Base-by-base conservation (phyloP, 1,140 invertebrate species). In the Drosophila quadrilineata region DNA sequence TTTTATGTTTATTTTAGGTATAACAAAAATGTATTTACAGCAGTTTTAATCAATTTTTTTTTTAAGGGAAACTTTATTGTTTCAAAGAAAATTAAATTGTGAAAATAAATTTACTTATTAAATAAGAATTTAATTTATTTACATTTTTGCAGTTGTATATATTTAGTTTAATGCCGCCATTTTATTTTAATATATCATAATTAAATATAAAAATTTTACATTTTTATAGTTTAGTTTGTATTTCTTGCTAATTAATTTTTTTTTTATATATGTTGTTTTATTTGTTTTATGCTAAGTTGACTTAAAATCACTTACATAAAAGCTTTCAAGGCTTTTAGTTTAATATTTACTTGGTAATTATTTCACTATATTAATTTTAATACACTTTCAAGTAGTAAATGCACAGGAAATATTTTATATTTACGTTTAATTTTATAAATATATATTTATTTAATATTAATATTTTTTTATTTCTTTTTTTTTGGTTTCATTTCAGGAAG, bases 21-120 rank as follows among this genome's bases (percentile, higher is more conserved):
- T 73, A 84, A 76, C 64, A 66, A 82, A 73, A 64, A 70, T 71
- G 60, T 85, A 85, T 84, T 79, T 84, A 84, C 79, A 84, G 54
- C 62, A 67, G 60, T 62, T 45, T 52, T 36, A n/a, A n/a, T 28
- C 52, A 31, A 58, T 31, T 56, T 17, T 36, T 56, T 33, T 36
- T 3, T 33, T 35, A 53, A 60, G 10, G 58, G 26, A 49, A 67
- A 60, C 40, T 38, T 45, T 26, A n/a, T 38, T 38, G 22, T n/a
- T n/a, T n/a, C n/a, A n/a, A n/a, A n/a, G n/a, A n/a, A 62, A 62
- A 53, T 35, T 5, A 43, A 43, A 43, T 49, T 31, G 17, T 12
- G 33, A 24, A 26, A 28, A 24, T 3, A 56, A 26, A 10, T 24
- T 46, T 48, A 16, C 8, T 3, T 28, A 31, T 19, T 36, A 28